Conservation (phyloP, 23 tunicate genomes). For the Ciona savignyi region DNA sequence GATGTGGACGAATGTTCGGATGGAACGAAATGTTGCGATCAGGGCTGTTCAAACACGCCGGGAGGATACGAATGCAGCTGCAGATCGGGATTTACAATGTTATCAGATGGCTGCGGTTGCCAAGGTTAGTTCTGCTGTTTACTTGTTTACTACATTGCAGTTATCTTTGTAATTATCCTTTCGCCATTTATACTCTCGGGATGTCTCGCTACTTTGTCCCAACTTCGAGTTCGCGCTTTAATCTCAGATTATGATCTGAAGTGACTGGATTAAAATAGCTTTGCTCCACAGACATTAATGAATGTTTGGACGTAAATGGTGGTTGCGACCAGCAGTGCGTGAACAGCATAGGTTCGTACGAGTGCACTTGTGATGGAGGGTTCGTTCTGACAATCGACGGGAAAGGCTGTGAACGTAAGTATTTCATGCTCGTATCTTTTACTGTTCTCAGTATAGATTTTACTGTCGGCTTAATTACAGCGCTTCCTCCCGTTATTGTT, state of each 20-base stretch:
- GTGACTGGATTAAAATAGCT: background rate
- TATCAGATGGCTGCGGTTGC: slow-evolving; percentile 57
- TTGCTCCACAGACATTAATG: slow-evolving; percentile 67
- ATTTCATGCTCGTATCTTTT: no score
- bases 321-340: slow-evolving; percentile 91
- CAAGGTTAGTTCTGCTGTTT: slow-evolving; percentile 34
- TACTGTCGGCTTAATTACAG: background rate
- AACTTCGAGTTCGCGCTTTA: no score
- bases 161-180: no score
- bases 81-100: slow-evolving; percentile 52
- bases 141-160: background rate
- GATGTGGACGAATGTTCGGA: slow-evolving; percentile 89
- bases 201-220: no score
- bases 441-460: no score
- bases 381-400: slow-evolving; percentile 44
- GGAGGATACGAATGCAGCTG: slow-evolving; percentile 95
- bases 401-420: slow-evolving; percentile 44
- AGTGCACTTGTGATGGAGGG: slow-evolving; percentile 91
- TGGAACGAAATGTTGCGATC: slow-evolving; percentile 78
- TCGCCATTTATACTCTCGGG: no score
- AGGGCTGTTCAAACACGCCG: slow-evolving; percentile 78
- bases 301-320: slow-evolving; percentile 78
- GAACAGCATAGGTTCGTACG: slow-evolving; percentile 73
- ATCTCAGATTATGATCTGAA: no score
- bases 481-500: background rate